Percentiles rank a stretch among this genome's conserved stretches.
Conservation (phyloP, 2,113 vertebrate genomes). For the Poecile atricapillus region DNA sequence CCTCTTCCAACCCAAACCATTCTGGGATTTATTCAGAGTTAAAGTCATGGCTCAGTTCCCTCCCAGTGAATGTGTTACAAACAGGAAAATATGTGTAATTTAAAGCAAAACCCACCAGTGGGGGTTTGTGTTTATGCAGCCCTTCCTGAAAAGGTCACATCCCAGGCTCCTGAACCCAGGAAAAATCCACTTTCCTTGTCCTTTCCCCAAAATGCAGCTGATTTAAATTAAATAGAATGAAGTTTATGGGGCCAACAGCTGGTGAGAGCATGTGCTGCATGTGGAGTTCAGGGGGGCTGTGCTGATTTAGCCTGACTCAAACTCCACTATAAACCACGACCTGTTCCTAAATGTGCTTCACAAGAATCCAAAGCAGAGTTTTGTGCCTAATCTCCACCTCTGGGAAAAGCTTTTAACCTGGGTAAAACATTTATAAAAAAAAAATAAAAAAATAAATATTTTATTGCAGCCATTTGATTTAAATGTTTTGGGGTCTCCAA, state of each 20-base stretch:
- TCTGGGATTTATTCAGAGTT: background rate
- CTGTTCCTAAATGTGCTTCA: background rate
- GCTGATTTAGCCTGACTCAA: background rate
- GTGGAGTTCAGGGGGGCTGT: background rate
- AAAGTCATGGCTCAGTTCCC: background rate
- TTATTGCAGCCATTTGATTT: background rate
- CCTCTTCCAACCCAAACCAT: background rate
- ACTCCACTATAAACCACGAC: fast-evolving
- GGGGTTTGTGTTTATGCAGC: background rate
- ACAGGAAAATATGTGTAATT: background rate
- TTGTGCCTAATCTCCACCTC: background rate
- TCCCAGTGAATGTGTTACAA: background rate
- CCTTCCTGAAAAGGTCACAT: background rate
- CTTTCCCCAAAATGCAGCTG: background rate
- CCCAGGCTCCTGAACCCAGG: background rate
- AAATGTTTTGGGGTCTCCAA: background rate
- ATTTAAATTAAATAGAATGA: background rate
- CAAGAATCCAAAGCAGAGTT: background rate
- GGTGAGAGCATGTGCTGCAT: background rate
- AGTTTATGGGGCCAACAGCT: background rate
- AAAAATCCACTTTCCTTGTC: background rate
- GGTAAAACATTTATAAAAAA: background rate
- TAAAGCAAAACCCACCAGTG: fast-evolving
- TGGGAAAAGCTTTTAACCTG: background rate
- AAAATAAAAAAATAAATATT: background rate